Percentiles rank a stretch among this genome's conserved stretches.
Evolutionary conservation across 2,888 invertebrate genomes (phyloP).

Genomic region (Gymnocheta viridis): DNA sequence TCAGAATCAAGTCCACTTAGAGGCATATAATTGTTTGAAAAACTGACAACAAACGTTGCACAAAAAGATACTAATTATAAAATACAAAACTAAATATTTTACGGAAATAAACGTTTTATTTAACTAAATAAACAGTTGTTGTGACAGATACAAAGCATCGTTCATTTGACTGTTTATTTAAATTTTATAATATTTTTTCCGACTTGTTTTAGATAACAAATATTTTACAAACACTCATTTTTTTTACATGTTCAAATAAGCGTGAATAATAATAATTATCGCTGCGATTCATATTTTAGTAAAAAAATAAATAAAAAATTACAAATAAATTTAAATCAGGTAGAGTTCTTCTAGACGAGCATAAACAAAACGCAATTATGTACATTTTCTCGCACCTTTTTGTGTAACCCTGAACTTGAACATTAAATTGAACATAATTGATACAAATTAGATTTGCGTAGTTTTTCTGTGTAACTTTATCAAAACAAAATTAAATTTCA

Average conservation of each 20-base stretch:
- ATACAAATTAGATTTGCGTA: background rate
- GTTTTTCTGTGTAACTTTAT: background rate
- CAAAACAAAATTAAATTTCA: background rate
- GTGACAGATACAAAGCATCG: background rate
- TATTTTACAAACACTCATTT: constrained; percentile 56
- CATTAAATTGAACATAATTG: background rate
- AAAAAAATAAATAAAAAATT: background rate
- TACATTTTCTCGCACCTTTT: constrained; percentile 4
- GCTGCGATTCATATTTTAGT: constrained; percentile 65
- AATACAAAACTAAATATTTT: background rate
- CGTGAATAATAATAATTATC: constrained; percentile 78
- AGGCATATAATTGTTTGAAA: too few species aligned
- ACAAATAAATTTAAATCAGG: background rate
- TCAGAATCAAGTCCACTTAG: too few species aligned
- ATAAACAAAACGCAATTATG: background rate
- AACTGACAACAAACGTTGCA: too few species aligned
- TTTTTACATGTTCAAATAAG: constrained; percentile 76
- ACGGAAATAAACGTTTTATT: constrained; percentile 18
- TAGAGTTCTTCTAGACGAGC: background rate
- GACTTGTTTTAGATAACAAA: constrained; percentile 18
- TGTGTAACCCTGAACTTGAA: constrained; percentile 50
- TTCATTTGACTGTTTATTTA: background rate
- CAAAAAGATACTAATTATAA: background rate
- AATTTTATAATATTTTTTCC: background rate
- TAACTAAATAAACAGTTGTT: constrained; percentile 2